Evolutionary conservation across 1,140 invertebrate genomes (phyloP), one percentile per base, ranked within the genome.

Genomic region (Heliconius nattereri): DNA sequence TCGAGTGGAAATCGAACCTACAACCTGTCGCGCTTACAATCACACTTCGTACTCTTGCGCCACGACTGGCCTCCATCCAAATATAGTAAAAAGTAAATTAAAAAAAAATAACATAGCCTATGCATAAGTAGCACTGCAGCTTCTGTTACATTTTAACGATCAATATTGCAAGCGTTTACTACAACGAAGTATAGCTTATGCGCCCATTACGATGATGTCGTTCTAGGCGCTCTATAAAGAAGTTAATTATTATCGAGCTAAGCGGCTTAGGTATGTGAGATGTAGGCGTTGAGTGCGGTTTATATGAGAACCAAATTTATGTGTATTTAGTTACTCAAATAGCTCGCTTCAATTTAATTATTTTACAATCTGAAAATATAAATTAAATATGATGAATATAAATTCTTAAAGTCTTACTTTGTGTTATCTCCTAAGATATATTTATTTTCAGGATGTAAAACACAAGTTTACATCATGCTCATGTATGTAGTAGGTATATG

Each of bases 261-360:
- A 75, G 76, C 76, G 66, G 60, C 66, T 77, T 26, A 71, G 76
- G 60, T 77, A 77, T 71, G 49, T 75, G 76, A 37, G 20, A 70
- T 77, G 76, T 77, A 37, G 76, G 70, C 71, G 76, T 66, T 66
- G 60, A 66, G 29, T 66, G 60, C 60, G 60, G 60, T 26, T 66
- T 66, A 66, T 66, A 29, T 66, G 23, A 66, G 26, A 66, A 66
- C 60, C 23, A 29, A 66, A 66, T 29, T 29, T 1, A 66, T 66
- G 60, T 29, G 60, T 29, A 29, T 66, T 26, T 66, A n/a, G 11
- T 9, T 3, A 29, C 60, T 66, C 9, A 66, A 66, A 66, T 66
- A 66, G 9, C 11, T 16, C 6, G 9, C 60, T 66, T 13, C 1
- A 66, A 19, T 66, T 29, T 29, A 13, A 66, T 29, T 16, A 45